Evolutionary conservation across 2,113 vertebrate genomes (phyloP).

Genomic region (Numida meleagris): DNA sequence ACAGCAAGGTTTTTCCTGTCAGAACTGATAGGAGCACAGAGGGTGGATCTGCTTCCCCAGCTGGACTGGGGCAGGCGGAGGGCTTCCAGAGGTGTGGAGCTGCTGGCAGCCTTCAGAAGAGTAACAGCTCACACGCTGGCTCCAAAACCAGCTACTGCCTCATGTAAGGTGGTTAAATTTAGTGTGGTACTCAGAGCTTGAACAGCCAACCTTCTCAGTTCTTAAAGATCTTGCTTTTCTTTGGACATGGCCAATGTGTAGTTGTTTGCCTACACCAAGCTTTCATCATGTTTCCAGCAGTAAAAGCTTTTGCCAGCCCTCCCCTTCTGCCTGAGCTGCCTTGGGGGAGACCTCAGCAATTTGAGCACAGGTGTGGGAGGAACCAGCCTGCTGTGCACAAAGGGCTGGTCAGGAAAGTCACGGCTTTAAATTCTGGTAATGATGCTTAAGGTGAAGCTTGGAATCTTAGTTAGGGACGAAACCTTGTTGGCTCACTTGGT

Average conservation of each 20-base stretch:
- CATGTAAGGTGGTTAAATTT: not conserved
- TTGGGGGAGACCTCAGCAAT: not conserved
- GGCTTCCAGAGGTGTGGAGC: not conserved
- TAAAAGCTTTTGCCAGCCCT: not conserved
- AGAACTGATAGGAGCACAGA: conserved; percentile 1
- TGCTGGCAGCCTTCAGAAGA: conserved; percentile 24
- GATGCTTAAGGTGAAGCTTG: not conserved
- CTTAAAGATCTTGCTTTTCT: not conserved
- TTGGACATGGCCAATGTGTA: not conserved
- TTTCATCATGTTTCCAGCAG: not conserved
- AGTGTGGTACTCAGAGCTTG: not conserved
- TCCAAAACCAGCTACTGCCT: not conserved
- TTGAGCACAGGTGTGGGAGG: not conserved
- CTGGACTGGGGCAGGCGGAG: not conserved
- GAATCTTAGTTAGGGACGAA: not conserved
- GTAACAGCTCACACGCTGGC: not conserved
- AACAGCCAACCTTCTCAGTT: not conserved
- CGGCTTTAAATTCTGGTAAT: not conserved
- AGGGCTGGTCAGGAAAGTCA: not conserved
- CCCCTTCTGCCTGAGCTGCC: not conserved
- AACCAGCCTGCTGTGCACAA: not conserved
- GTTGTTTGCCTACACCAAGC: not conserved
- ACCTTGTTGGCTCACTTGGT: not conserved
- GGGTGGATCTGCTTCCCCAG: conserved; percentile 14
- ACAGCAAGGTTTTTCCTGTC: not conserved